Percentiles rank a stretch among this genome's conserved stretches.
Evolutionary conservation across 1,140 invertebrate genomes (phyloP).

Genomic region (Mya arenaria): DNA sequence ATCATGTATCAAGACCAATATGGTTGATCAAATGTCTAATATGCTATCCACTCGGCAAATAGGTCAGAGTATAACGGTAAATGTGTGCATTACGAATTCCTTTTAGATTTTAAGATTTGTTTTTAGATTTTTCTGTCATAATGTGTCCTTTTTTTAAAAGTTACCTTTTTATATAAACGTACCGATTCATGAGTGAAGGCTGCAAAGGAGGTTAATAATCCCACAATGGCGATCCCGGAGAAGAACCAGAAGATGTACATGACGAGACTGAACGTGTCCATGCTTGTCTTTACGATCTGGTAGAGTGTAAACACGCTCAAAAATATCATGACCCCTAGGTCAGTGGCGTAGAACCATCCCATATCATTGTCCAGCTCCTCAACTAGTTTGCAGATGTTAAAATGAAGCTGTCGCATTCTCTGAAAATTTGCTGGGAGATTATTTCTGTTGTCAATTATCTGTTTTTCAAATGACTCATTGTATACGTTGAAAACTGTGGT

Average conservation of each 20-base stretch:
- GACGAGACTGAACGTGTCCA: neutral
- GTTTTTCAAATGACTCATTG: too few species aligned
- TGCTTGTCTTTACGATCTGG: neutral
- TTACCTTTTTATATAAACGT: conserved; percentile 1
- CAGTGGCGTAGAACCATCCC: neutral
- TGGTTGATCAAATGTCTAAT: too few species aligned
- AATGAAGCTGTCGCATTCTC: conserved; percentile 22
- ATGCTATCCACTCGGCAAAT: too few species aligned
- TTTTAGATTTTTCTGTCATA: too few species aligned
- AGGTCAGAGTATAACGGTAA: too few species aligned
- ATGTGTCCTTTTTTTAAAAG: too few species aligned
- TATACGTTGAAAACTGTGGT: too few species aligned
- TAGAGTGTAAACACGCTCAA: conserved; percentile 2
- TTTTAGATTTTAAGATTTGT: too few species aligned
- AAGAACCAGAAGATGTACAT: conserved; percentile 3
- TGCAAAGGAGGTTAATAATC: neutral
- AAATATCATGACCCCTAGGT: neutral
- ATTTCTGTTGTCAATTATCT: too few species aligned
- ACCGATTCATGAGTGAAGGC: conserved; percentile 1
- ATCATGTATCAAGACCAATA: too few species aligned
- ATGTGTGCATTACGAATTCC: too few species aligned
- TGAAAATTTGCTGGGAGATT: neutral
- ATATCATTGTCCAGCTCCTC: conserved; percentile 14
- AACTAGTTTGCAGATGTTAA: conserved; percentile 25
- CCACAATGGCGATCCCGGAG: neutral